phyloP scores from a whole-genome alignment of 2,888 invertebrate genomes.

The Crepidodera aurea region DNA sequence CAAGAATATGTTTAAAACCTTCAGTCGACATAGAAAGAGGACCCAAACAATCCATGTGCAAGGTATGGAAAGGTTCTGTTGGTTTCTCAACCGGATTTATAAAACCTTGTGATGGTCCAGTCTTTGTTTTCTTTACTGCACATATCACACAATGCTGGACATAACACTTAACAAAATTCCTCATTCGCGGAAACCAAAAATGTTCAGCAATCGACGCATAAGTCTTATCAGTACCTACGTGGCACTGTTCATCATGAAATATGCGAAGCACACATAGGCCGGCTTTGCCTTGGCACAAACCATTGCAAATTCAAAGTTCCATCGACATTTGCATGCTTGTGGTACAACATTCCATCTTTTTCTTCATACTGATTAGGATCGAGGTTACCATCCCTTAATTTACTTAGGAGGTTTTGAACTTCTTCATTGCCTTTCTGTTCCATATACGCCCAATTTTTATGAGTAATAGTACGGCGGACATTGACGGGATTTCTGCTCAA shows the following conservation, averaged over 20 bases:
- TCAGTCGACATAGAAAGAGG: conserved; percentile 18
- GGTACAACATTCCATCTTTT: conserved; percentile 40
- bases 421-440: conserved; percentile 41
- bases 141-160: conserved; percentile 45
- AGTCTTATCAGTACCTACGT: conserved; percentile 39
- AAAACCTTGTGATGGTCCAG: conserved; percentile 16
- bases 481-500: conserved; percentile 32
- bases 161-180: conserved; percentile 44
- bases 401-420: conserved; percentile 10
- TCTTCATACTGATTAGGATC: conserved; percentile 43
- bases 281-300: conserved; percentile 41
- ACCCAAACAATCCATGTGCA: conserved; percentile 29
- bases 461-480: conserved; percentile 19
- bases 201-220: conserved; percentile 39
- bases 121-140: conserved; percentile 38
- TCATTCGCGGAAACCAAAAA: conserved; percentile 47
- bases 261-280: conserved; percentile 42
- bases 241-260: conserved; percentile 41
- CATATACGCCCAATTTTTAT: conserved; percentile 36
- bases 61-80: conserved; percentile 14
- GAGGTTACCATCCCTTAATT: conserved; percentile 35
- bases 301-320: conserved; percentile 34
- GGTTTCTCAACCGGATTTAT: conserved; percentile 8
- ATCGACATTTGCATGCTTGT: conserved; percentile 32
- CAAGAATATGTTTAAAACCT: neutral